Percentiles rank a stretch among this genome's conserved stretches.
Evolutionary conservation across 2,113 vertebrate genomes (phyloP).

Genomic region (Panthera uncia): DNA sequence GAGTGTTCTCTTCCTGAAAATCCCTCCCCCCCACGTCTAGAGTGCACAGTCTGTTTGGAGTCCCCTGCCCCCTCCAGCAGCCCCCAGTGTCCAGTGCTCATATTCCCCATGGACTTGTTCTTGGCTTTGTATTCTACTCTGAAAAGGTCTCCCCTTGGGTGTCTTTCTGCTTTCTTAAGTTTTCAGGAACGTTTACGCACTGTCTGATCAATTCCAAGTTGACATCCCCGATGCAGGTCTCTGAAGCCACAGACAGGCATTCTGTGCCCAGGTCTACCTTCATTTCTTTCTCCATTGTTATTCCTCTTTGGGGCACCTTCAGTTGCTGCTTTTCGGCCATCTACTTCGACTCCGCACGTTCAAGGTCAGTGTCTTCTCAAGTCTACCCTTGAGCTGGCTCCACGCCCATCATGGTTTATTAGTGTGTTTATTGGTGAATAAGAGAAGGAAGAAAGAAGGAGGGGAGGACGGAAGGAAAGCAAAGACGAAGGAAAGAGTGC

Average conservation of each 20-base stretch:
- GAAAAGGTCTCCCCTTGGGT: neutral
- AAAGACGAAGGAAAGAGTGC: neutral
- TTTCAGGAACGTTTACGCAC: neutral
- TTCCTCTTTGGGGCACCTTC: neutral
- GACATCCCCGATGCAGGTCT: neutral
- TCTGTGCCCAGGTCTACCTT: neutral
- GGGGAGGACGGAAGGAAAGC: neutral
- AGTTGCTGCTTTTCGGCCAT: neutral
- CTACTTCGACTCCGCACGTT: neutral
- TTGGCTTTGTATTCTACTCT: neutral
- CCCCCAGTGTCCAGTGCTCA: rapidly evolving
- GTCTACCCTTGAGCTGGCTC: too few species aligned
- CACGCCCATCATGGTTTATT: neutral
- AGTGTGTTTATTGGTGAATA: neutral
- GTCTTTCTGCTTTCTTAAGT: neutral
- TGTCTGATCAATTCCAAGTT: neutral
- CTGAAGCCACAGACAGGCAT: too few species aligned
- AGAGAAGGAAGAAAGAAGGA: neutral
- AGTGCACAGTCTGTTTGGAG: neutral
- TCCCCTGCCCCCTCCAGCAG: neutral
- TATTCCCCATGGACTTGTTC: neutral
- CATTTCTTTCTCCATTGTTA: neutral
- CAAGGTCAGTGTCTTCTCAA: neutral
- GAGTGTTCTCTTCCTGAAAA: neutral
- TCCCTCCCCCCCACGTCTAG: neutral